phyloP scores from a whole-genome alignment of 2,888 invertebrate species.

The Charanyca ferruginea region DNA sequence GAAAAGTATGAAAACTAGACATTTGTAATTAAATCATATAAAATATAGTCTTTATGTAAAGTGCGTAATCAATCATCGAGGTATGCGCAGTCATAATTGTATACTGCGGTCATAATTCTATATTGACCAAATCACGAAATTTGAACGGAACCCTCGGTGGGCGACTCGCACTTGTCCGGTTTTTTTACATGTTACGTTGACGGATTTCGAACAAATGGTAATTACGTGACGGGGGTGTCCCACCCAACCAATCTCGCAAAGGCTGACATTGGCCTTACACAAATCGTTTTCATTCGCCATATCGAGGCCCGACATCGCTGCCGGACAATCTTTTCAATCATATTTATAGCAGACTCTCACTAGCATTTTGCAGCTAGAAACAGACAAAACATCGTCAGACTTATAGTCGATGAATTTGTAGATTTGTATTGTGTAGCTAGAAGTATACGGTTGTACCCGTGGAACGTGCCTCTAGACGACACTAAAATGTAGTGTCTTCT shows the following conservation, averaged over 20 bases:
- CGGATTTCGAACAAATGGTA: constrained; percentile 21
- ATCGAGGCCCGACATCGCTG: constrained; percentile 57
- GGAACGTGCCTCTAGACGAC: constrained; percentile 40
- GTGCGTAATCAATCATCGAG: too few species aligned
- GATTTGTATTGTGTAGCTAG: constrained; percentile 25
- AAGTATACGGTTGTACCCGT: constrained; percentile 19
- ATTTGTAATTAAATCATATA: too few species aligned
- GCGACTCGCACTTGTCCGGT: too few species aligned
- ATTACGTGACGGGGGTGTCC: constrained; percentile 18
- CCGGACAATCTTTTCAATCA: constrained; percentile 35
- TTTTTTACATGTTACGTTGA: background rate
- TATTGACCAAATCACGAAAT: too few species aligned
- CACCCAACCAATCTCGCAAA: constrained; percentile 13
- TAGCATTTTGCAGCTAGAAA: constrained; percentile 30
- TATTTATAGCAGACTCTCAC: constrained; percentile 17
- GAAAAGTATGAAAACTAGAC: too few species aligned
- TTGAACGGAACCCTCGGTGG: too few species aligned
- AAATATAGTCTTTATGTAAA: too few species aligned
- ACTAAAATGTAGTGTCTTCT: constrained; percentile 51
- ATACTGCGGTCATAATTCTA: too few species aligned
- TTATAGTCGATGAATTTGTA: constrained; percentile 22
- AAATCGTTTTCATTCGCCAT: constrained; percentile 56
- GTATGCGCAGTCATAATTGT: too few species aligned
- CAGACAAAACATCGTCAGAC: constrained; percentile 31
- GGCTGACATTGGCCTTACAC: constrained; percentile 51